phyloP scores from a whole-genome alignment of 2,113 vertebrate genomes.

The Syngnathoides biaculeatus region DNA sequence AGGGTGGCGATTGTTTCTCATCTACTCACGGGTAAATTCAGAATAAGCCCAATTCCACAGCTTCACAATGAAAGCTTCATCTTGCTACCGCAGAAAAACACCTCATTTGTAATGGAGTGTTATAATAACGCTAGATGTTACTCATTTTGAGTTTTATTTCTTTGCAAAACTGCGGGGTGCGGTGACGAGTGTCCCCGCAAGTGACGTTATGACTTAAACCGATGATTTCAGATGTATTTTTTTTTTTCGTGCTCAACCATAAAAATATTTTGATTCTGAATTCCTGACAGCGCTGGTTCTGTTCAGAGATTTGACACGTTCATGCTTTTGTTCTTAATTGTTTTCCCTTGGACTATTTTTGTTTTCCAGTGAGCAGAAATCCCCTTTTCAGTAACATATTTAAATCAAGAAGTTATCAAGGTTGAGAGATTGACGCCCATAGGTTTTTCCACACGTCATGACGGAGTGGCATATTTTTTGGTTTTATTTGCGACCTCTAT shows the following conservation, averaged over 20 bases:
- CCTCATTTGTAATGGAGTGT: too few relatives aligned
- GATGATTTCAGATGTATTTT: neutral
- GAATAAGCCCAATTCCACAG: too few relatives aligned
- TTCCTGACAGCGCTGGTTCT: neutral
- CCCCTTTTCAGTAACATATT: conserved; percentile 20
- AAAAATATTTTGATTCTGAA: too few relatives aligned
- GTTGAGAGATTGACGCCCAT: conserved; percentile 44
- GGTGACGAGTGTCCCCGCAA: neutral
- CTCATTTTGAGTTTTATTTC: neutral
- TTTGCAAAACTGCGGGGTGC: too few relatives aligned
- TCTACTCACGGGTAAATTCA: neutral
- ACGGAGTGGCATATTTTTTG: conserved; percentile 40
- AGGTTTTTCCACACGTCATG: conserved; percentile 35
- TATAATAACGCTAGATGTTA: neutral
- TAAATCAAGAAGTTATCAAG: conserved; percentile 35
- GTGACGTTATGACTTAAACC: neutral
- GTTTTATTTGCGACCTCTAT: conserved; percentile 19
- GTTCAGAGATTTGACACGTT: neutral
- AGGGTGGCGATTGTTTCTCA: too few relatives aligned
- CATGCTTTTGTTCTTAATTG: neutral
- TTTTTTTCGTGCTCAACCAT: too few relatives aligned
- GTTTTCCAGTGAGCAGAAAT: conserved; percentile 9
- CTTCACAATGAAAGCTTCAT: too few relatives aligned
- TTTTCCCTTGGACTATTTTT: neutral
- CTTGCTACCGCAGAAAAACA: too few relatives aligned